Conservation (phyloP, 2,888 invertebrate genomes). For the Brenthis hecate region DNA sequence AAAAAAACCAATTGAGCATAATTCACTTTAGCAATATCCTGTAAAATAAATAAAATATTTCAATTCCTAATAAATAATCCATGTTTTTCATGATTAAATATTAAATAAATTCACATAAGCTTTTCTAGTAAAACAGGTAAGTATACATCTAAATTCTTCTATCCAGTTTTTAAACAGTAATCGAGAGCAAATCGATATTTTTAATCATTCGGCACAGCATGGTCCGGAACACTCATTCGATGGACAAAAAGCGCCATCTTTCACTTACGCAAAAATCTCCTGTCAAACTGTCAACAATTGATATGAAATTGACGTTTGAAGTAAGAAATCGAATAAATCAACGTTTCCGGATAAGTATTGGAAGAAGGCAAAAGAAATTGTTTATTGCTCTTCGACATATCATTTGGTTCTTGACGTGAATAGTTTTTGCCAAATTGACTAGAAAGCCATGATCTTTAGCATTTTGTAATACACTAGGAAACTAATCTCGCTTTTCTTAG, state of each 20-base stretch:
- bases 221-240: background rate
- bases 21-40: no score
- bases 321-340: conserved; percentile 29
- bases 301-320: conserved; percentile 28
- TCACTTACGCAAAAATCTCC: conserved; percentile 18
- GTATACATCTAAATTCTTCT: no score
- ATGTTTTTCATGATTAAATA: no score
- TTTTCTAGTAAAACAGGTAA: no score
- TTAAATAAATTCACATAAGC: no score
- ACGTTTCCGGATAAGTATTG: conserved; percentile 3
- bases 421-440: background rate
- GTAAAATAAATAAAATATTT: no score
- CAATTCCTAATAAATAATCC: no score
- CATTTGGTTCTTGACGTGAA: conserved; percentile 4
- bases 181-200: background rate
- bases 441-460: background rate
- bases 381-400: conserved; percentile 3
- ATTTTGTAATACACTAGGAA: background rate
- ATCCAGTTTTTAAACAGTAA: no score
- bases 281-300: conserved; percentile 33
- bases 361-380: conserved; percentile 3
- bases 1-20: no score
- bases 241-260: conserved; percentile 24
- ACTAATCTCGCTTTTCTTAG: no score
- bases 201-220: conserved; percentile 7